Percentiles rank a stretch among this genome's conserved stretches.
These are phyloP conservation scores for Hippocampus abdominalis DNA, from an alignment of 2,113 vertebrate species.

Conservation along the genomic window DNA sequence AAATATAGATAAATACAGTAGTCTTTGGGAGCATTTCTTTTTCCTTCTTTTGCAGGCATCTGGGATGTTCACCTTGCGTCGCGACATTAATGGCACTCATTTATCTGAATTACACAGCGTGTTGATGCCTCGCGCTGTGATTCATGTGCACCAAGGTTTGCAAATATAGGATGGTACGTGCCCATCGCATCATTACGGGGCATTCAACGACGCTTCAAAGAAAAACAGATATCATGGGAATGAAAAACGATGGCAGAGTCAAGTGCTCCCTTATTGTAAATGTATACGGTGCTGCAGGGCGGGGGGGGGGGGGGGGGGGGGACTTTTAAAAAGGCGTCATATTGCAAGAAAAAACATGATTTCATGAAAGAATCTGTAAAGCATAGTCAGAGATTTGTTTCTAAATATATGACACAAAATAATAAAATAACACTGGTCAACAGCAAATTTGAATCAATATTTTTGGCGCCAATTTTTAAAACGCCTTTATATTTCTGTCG, in stretches of 20 bases:
- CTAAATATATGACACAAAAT: too few relatives aligned
- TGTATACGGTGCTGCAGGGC: too few relatives aligned
- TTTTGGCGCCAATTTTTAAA: too few relatives aligned
- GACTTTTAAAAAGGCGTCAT: too few relatives aligned
- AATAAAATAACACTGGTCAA: too few relatives aligned
- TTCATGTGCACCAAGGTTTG: slow-evolving; percentile 1
- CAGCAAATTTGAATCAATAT: too few relatives aligned
- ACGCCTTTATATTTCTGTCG: too few relatives aligned
- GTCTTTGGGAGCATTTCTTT: neutral
- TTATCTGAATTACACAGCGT: slow-evolving; percentile 18
- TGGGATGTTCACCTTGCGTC: neutral
- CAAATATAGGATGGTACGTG: neutral
- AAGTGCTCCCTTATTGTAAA: neutral
- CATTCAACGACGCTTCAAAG: neutral
- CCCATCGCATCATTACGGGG: neutral
- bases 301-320: too few relatives aligned
- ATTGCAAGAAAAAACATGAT: too few relatives aligned
- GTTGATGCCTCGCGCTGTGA: slow-evolving; percentile 12
- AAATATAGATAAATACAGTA: slow-evolving; percentile 8
- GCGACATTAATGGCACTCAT: slow-evolving; percentile 6
- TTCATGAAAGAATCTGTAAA: neutral
- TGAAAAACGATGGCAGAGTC: neutral
- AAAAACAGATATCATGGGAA: neutral
- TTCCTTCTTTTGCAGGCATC: slow-evolving; percentile 7
- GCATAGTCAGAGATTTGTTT: neutral